phyloP scores from a whole-genome alignment of 64 coral and sea anemone species.

The Stichodactyla mertensii region DNA sequence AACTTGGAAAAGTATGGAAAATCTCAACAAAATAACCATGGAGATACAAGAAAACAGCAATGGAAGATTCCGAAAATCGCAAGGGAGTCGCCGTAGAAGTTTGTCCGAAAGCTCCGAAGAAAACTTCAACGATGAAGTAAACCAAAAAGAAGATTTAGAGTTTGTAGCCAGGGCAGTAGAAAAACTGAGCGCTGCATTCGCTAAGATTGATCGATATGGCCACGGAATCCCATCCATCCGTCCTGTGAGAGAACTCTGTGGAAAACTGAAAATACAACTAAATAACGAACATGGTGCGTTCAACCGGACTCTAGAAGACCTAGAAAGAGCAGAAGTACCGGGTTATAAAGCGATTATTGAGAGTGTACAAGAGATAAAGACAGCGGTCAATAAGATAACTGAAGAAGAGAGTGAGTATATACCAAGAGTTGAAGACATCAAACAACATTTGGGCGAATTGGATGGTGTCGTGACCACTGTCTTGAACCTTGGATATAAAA shows the following conservation, averaged over 20 bases:
- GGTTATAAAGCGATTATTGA: constrained; percentile 52
- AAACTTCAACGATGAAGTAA: not conserved
- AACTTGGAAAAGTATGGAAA: constrained; percentile 82
- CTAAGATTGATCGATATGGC: constrained; percentile 76
- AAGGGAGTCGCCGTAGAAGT: not conserved
- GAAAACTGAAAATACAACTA: constrained; percentile 67
- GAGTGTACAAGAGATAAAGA: constrained; percentile 36
- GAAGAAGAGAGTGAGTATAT: constrained; percentile 78
- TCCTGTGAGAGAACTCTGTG: constrained; percentile 77
- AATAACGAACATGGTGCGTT: constrained; percentile 67
- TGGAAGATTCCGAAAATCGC: not conserved
- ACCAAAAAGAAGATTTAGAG: constrained; percentile 42
- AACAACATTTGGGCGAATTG: constrained; percentile 73
- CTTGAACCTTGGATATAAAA: constrained; percentile 44
- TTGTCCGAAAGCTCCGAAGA: constrained; percentile 53
- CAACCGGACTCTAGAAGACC: constrained; percentile 66
- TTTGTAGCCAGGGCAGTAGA: constrained; percentile 56
- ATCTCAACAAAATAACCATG: constrained; percentile 76
- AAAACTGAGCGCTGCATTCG: constrained; percentile 65
- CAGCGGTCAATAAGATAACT: constrained; percentile 54
- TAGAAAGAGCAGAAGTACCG: constrained; percentile 25
- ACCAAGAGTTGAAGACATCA: constrained; percentile 68
- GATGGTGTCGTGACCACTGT: constrained; percentile 66
- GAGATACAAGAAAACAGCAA: constrained; percentile 65
- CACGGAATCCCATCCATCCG: constrained; percentile 80